These are phyloP conservation scores for Caenorhabditis japonica DNA, from an alignment of 2,888 invertebrate species.

Conservation along the genomic window DNA sequence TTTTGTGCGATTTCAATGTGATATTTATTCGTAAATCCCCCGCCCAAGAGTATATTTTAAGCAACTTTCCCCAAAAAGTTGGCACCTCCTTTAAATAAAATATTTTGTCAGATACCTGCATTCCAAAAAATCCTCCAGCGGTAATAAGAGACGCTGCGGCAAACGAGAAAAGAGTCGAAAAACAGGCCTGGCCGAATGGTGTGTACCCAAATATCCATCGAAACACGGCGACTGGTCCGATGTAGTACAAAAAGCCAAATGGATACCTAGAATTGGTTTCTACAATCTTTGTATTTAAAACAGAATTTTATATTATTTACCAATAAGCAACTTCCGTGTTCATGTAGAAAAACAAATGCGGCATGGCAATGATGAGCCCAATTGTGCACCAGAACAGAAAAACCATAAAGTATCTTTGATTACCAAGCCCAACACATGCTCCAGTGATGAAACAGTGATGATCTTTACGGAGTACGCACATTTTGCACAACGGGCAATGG, in stretches of 20 bases:
- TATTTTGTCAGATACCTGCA: conserved; percentile 60
- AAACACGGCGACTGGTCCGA: conserved; percentile 71
- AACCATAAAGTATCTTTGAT: conserved; percentile 78
- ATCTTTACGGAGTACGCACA: conserved; percentile 78
- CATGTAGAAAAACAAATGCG: conserved; percentile 59
- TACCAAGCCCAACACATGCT: conserved; percentile 79
- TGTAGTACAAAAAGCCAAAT: conserved; percentile 69
- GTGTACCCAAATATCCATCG: conserved; percentile 64
- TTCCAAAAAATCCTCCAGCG: conserved; percentile 69
- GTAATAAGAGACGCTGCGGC: conserved; percentile 63
- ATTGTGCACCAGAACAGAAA: conserved; percentile 77
- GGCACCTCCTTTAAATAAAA: too few species aligned
- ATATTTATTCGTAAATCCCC: too few species aligned
- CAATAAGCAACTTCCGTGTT: conserved; percentile 64
- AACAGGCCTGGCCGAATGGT: conserved; percentile 28
- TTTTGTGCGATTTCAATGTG: too few species aligned
- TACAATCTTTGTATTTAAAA: background rate
- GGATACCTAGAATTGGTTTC: conserved; percentile 58
- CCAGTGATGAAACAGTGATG: conserved; percentile 79
- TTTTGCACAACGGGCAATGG: conserved; percentile 78
- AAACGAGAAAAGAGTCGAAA: conserved; percentile 66
- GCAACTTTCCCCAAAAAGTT: too few species aligned
- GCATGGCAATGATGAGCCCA: conserved; percentile 65
- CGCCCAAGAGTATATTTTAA: too few species aligned
- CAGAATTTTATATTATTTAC: conserved; percentile 35